Base-by-base conservation (phyloP, 2,797 vertebrate genomes). In the Acipenser ruthenus region DNA sequence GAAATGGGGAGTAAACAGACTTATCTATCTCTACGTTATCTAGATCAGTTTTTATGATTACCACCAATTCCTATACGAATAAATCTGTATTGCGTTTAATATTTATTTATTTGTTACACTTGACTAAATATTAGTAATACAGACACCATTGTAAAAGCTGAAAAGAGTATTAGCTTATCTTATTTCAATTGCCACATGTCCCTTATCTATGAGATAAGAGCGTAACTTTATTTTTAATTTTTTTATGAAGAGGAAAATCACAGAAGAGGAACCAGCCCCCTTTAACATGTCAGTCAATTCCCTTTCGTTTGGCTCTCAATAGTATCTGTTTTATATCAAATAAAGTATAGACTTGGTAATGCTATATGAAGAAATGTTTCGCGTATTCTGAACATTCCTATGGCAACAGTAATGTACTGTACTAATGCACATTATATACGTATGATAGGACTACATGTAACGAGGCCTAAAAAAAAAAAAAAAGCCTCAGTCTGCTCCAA, bases 321-420 rank as follows among this genome's bases (percentile, higher is more conserved):
- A 76, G 75, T 75, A 81, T 84, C 83, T 84, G 87, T 84, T 87
- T 84, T 86, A 84, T 78, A 84, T 76, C 81, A 88, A 86, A 88
- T 84, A 84, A 86, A 81, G 82, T 68, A 53, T 80, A 77, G 82
- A 80, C 74, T 83, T 77, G 80, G 76, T 84, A 83, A 85, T 72
- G 87, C 83, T 87, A 89, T 87, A 86, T 82, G 87, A 82, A 82
- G 80, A 85, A 83, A 87, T 73, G 75, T 79, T 73, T 78, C 70
- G 83, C 86, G 84, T 80, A 84, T 85, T 77, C 75, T 67, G 72
- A 82, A 85, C 89, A 86, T 90, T 92, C 88, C 89, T 89, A 93
- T 92, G 91, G 91, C 87, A 82, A 96, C 94, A 97, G 95, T 96
- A 96, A 96, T 96, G 94, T 96, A 96, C 93, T 95, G 94, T 96